Evolutionary conservation across 1,140 invertebrate species (phyloP), one percentile per base, ranked within the genome.

Genomic region (Phenacoccus solenopsis): DNA sequence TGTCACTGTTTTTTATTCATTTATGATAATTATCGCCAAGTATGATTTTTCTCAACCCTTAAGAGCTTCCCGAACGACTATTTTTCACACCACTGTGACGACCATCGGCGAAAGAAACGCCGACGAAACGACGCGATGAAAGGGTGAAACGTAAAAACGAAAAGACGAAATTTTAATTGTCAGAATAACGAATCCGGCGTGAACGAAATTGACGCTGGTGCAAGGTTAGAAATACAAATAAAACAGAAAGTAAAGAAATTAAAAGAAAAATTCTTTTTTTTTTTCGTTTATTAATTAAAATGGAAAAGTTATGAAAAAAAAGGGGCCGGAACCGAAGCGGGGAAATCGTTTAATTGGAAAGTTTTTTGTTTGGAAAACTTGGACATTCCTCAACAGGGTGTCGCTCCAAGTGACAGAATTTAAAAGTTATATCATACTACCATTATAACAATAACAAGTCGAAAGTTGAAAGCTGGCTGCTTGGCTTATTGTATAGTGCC

Each of bases 301-400:
- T 64, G 59, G 25, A 64, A 64, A 64, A 64, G 59, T 64, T 64
- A 64, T 64, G 21, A 64, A 64, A 64, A 64, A 64, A 64, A 64
- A 25, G 59, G 21, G 3, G 32, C n/a, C 9, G n/a, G 59, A 25
- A 64, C 22, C 25, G 32, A n/a, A 64, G 59, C 22, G 25, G 21
- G 59, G 16, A 64, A 64, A 64, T 64, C 59, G 59, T 64, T 64
- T 64, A 64, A 64, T 64, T 64, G 21, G 59, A 64, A 64, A 64
- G 59, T 64, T 64, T 64, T 64, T 64, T 64, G 21, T 64, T 64
- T 27, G 59, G 59, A 64, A 64, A 64, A 64, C 59, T 64, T 64
- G 59, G 59, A 64, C 59, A 64, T 64, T 64, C 59, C 59, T 64
- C 59, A 64, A 64, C 59, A 64, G 59, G 59, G 59, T 64, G 59